phyloP scores from a whole-genome alignment of 2,888 invertebrate genomes.

The Sussaba pulchella region DNA sequence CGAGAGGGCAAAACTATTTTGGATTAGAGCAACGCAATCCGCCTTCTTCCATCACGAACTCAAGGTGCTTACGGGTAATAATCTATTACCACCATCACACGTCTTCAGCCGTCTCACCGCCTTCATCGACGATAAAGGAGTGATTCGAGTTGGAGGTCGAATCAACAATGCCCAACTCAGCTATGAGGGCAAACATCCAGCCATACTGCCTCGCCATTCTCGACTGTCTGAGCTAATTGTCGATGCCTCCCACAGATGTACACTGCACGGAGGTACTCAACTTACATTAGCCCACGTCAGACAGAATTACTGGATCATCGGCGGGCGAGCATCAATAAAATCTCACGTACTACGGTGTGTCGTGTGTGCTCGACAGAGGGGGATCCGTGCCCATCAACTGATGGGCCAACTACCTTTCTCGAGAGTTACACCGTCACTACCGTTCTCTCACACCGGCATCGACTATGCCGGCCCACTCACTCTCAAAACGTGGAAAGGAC shows the following conservation, averaged over 20 bases:
- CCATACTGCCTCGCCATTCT: constrained; percentile 52
- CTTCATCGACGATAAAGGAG: background rate
- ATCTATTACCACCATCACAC: too few species aligned
- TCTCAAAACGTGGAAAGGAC: constrained; percentile 53
- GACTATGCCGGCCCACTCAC: constrained; percentile 70
- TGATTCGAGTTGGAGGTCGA: constrained; percentile 14
- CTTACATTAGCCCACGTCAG: constrained; percentile 48
- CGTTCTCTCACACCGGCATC: constrained; percentile 64
- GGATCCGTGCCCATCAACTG: constrained; percentile 54
- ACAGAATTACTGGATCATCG: constrained; percentile 64
- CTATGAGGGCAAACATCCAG: constrained; percentile 57
- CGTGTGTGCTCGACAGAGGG: constrained; percentile 61
- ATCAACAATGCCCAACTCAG: background rate
- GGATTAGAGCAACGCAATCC: background rate
- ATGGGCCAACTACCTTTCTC: constrained; percentile 68
- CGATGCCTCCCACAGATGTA: constrained; percentile 53
- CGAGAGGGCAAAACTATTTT: background rate
- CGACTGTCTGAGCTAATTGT: constrained; percentile 51
- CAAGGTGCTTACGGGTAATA: too few species aligned
- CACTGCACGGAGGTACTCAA: constrained; percentile 66
- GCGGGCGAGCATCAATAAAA: constrained; percentile 49
- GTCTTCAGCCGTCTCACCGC: background rate
- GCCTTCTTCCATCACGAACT: too few species aligned
- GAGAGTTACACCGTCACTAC: constrained; percentile 57
- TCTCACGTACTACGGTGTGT: constrained; percentile 61